Evolutionary conservation across 2,888 invertebrate genomes (phyloP), one percentile per base, ranked within the genome.

Genomic region (Sthenelais limicola): DNA sequence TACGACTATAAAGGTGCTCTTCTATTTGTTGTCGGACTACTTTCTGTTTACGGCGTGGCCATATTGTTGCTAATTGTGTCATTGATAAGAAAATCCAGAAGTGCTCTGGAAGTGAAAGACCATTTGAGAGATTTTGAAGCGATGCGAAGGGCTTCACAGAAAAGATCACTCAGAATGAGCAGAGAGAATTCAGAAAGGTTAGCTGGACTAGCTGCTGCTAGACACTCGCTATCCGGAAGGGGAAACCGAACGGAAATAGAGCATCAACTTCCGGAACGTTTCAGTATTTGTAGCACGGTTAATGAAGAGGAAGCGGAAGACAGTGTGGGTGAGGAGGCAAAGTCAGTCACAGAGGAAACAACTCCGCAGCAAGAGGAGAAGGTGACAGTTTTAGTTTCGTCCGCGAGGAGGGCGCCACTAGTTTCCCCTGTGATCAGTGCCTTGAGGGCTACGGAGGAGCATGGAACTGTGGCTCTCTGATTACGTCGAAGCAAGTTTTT

Each of bases 1-100:
- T 70, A 70, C 48, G 70, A 70, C 30, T 70, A 70, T 47, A 49
- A 56, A 21, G 70, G 70, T 35, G 70, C 70, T 15, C 54, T 70
- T 12, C 43, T 70, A 9, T 70, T 70, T 28, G 70, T 70, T 9
- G 54, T 70, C 7, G 70, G 70, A 38, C 54, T 70, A 21, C 43
- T 54, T 1, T 54, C 51, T 18, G 3, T 70, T 9, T 70, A 70
- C 28, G 70, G 54, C n/a, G 3, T 70, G 2, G 70, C 70, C 33
- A 70, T 70, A 7, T 28, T 70, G 5, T 52, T 70, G 5, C 56
- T 70, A 9, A 70, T 70, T 5, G 51, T 70, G 24, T 70, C 70
- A 38, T 56, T 70, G 18, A 70, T 70, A 15, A 35, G 54, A 15
- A 70, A 70, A 28, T 54, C 70, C 9, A 21, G 43, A 5, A 43